Evolutionary conservation across 2,888 invertebrate species (phyloP).

Genomic region (Drepanosiphum platanoidis): DNA sequence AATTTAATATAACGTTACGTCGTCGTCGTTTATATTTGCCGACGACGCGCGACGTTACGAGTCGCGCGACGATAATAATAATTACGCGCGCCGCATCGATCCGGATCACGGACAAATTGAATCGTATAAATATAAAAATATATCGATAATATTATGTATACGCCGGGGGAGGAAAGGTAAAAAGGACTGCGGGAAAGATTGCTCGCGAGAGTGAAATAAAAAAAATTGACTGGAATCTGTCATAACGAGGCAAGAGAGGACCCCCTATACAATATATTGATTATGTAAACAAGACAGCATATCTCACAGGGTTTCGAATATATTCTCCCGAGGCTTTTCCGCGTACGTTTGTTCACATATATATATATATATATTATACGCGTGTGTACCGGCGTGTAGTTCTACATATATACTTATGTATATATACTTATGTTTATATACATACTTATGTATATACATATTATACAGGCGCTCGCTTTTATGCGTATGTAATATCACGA

Average conservation of each 20-base stretch:
- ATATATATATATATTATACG: background rate
- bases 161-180: background rate
- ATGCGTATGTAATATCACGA: background rate
- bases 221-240: slow-evolving; percentile 42
- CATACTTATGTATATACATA: background rate
- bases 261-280: slow-evolving; percentile 38
- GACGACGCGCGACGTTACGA: too few species aligned
- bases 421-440: background rate
- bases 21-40: too few species aligned
- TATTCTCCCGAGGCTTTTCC: slow-evolving; percentile 25
- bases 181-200: background rate
- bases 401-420: too few species aligned
- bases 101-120: too few species aligned
- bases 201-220: background rate
- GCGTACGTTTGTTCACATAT: background rate
- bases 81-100: too few species aligned
- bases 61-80: too few species aligned
- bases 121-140: background rate
- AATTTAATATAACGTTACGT: too few species aligned
- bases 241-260: slow-evolving; percentile 48
- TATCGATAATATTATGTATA: too few species aligned
- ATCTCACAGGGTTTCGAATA: slow-evolving; percentile 44
- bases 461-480: background rate
- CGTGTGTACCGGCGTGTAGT: background rate
- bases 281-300: slow-evolving; percentile 55